A percentile compares a stretch with the other conserved stretches of the same genome.
Evolutionary conservation across 2,888 invertebrate genomes (phyloP).

Genomic region (Ashinkailepas kermadecensis): DNA sequence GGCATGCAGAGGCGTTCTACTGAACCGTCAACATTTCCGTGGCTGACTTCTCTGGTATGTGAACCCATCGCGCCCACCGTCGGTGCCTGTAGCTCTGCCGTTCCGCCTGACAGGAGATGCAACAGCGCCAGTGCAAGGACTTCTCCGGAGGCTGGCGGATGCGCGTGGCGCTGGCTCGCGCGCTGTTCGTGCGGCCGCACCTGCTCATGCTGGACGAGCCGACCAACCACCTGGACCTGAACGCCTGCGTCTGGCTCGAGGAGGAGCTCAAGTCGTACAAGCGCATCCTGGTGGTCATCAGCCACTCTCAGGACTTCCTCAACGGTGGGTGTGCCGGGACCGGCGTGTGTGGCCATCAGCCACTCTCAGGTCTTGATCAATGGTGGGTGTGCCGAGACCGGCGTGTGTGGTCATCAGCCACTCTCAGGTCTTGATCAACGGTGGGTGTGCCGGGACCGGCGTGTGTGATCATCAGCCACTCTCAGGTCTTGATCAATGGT

Average conservation of each 20-base stretch:
- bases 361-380: constrained; percentile 57
- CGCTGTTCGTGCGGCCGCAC: constrained; percentile 47
- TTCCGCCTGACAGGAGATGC: constrained; percentile 48
- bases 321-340: constrained; percentile 35
- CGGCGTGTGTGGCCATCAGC: constrained; percentile 70
- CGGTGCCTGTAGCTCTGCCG: not conserved
- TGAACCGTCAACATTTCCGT: no score
- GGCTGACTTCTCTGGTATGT: no score
- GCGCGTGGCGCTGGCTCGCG: constrained; percentile 52
- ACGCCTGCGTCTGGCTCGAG: constrained; percentile 99
- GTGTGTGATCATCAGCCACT: constrained; percentile 90
- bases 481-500: constrained; percentile 44
- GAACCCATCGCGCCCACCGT: no score
- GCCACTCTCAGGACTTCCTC: constrained; percentile 62
- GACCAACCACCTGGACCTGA: constrained; percentile 58
- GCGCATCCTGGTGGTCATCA: constrained; percentile 92
- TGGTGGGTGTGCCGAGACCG: constrained; percentile 34
- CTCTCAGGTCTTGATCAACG: no score
- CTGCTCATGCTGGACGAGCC: constrained; percentile 54
- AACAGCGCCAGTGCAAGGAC: constrained; percentile 57
- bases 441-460: no score
- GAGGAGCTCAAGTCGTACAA: constrained; percentile 95
- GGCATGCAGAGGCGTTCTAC: no score
- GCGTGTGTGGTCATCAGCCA: no score
- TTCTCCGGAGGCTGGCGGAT: constrained; percentile 56